Evolutionary conservation across 2,113 vertebrate genomes (phyloP).

Genomic region (Vanacampus margaritifer): DNA sequence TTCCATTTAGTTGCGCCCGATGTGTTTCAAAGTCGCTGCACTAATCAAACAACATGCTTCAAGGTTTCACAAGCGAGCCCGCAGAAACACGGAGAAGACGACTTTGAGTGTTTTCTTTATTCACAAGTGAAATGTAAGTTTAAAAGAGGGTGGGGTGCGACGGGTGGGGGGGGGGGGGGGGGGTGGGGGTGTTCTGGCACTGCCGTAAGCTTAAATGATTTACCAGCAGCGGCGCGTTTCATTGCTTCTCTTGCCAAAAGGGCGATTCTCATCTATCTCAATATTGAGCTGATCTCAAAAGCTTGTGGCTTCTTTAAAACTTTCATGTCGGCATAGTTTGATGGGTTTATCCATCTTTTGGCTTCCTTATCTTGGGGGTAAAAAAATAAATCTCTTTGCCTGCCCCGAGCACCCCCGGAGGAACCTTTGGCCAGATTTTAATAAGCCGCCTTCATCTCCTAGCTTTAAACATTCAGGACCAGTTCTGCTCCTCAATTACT

Average conservation of each 20-base stretch:
- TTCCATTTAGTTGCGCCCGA: constrained; percentile 1
- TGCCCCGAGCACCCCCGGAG: constrained; percentile 9
- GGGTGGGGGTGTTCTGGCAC: neutral
- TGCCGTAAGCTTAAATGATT: constrained; percentile 9
- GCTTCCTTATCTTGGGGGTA: neutral
- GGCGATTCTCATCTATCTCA: constrained; percentile 4
- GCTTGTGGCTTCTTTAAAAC: constrained; percentile 8
- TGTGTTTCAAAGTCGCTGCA: constrained; percentile 1
- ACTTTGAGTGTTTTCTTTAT: constrained; percentile 8
- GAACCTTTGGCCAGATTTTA: constrained; percentile 1
- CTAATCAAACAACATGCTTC: constrained; percentile 8
- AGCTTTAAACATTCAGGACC: neutral
- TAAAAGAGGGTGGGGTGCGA: neutral
- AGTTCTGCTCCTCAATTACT: constrained; percentile 4
- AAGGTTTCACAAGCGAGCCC: constrained; percentile 4
- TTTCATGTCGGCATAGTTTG: neutral
- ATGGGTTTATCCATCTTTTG: constrained; percentile 10
- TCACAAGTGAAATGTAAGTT: neutral
- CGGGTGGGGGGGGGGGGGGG: neutral
- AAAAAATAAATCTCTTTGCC: neutral
- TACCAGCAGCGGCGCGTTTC: constrained; percentile 1
- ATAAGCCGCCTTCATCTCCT: neutral
- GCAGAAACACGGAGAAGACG: neutral
- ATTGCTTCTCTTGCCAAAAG: constrained; percentile 12
- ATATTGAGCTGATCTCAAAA: constrained; percentile 4